Conservation (phyloP, 2,888 invertebrate genomes). For the Dyspetes luteomarginatus region DNA sequence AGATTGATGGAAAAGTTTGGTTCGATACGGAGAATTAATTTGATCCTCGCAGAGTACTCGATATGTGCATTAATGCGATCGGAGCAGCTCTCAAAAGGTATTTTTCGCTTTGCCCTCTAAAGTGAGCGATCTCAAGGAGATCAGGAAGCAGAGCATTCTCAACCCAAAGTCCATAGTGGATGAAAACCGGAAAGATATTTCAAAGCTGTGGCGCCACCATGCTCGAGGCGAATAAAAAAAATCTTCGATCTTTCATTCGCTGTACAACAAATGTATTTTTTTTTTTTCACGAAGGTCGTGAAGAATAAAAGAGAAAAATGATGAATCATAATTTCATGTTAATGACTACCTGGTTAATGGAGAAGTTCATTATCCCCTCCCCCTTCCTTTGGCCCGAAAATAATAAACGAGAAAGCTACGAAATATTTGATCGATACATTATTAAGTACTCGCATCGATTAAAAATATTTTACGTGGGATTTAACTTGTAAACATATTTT, state of each 20-base stretch:
- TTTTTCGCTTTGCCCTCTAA: conserved; percentile 64
- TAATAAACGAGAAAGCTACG: neutral
- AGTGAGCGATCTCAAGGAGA: conserved; percentile 75
- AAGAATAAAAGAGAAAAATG: neutral
- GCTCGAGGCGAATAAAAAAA: conserved; percentile 18
- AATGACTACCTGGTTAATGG: neutral
- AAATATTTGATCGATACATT: neutral
- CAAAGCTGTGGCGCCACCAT: conserved; percentile 47
- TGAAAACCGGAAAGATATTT: conserved; percentile 60
- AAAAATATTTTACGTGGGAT: neutral
- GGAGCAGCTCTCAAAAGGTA: conserved; percentile 67
- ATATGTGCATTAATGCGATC: conserved; percentile 33
- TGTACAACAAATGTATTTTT: neutral
- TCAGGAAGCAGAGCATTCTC: conserved; percentile 70
- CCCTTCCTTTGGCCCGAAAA: no score
- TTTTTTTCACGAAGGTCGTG: neutral
- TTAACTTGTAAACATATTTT: neutral
- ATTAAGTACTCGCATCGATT: neutral
- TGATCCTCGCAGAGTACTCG: neutral
- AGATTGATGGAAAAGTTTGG: neutral
- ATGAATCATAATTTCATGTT: neutral
- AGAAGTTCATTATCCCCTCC: neutral
- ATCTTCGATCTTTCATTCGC: conserved; percentile 29
- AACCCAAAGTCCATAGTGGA: conserved; percentile 53
- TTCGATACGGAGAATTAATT: neutral